Evolutionary conservation across 2,888 invertebrate species (phyloP), one percentile per base, ranked within the genome.

Genomic region (Fissipunctia ypsillon): DNA sequence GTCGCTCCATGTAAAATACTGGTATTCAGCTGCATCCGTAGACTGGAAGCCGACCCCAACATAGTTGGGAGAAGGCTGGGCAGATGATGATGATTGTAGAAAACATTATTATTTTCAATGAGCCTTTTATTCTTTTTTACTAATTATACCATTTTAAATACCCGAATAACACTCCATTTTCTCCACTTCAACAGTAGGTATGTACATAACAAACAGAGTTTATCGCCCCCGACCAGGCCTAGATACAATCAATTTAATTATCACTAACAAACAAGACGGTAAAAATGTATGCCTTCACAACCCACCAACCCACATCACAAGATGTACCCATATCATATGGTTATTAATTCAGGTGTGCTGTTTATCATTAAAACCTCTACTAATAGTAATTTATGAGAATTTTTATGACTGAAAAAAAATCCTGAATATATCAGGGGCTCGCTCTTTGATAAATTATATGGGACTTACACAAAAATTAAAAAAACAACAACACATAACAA

Each of bases 271-370:
- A 83, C 84, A 87, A 7, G 35, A 31, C 31, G 25, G 70, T 83
- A 85, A 85, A 87, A 84, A 87, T 83, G 84, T 87, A 80, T 88
- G 88, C 87, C 38, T 73, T 84, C 60, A 59, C 81, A 76, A 90
- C 91, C 91, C 88, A 70, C 88, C 81, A 76, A 90, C 91, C 91
- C 88, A 70, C 88, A 84, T 91, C 91, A 64, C 50, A 91, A 88
- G 87, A 89, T 86, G 76, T 73, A 87, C 90, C 90, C 88, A 79
- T 78, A 84, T 89, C 88, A 88, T 71, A 31, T 57, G 38, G 38
- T 80, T 78, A 81, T 87, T 85, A 85, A 85, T 83, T 82, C 84
- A 85, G 84, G 86, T 87, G 76, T 64, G 25, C 19, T 61, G 57
- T 67, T 28, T 73, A 73, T 61, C 54, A 68, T 69, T 14, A 63